Evolutionary conservation across 2,888 invertebrate genomes (phyloP).

Genomic region (Serripes groenlandicus): DNA sequence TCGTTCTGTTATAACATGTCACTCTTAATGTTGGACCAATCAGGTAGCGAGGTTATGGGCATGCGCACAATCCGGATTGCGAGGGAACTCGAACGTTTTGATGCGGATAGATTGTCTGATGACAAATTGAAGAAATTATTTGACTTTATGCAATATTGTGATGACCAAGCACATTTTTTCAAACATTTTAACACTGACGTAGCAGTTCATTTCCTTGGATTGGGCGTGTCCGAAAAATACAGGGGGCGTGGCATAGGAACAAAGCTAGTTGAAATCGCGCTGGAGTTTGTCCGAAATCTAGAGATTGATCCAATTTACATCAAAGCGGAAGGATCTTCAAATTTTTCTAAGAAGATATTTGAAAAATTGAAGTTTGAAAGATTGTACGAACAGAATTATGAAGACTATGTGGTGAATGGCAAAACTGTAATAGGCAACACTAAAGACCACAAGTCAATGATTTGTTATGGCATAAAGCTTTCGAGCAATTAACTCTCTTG

Average conservation of each 20-base stretch:
- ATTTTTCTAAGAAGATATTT: slow-evolving; percentile 35
- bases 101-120: slow-evolving; percentile 1
- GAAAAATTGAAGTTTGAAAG: slow-evolving; percentile 30
- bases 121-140: slow-evolving; percentile 15
- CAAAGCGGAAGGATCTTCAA: slow-evolving; percentile 36
- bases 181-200: slow-evolving; percentile 17
- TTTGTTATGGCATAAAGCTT: slow-evolving; percentile 24
- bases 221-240: slow-evolving; percentile 30
- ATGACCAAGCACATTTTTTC: slow-evolving; percentile 33
- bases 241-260: slow-evolving; percentile 19
- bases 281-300: slow-evolving; percentile 37
- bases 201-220: slow-evolving; percentile 35
- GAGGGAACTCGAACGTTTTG: slow-evolving; percentile 2
- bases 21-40: slow-evolving; percentile 33
- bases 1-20: slow-evolving; percentile 29
- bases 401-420: slow-evolving; percentile 28
- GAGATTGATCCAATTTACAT: slow-evolving; percentile 34
- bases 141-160: slow-evolving; percentile 16
- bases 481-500: not conserved
- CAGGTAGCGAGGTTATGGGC: slow-evolving; percentile 32
- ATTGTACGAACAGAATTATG: slow-evolving; percentile 22
- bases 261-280: slow-evolving; percentile 12
- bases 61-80: slow-evolving; percentile 20
- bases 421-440: slow-evolving; percentile 24
- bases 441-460: slow-evolving; percentile 31